Base-by-base conservation (phyloP, 2,888 invertebrate species). In the Teinopalpus imperialis region DNA sequence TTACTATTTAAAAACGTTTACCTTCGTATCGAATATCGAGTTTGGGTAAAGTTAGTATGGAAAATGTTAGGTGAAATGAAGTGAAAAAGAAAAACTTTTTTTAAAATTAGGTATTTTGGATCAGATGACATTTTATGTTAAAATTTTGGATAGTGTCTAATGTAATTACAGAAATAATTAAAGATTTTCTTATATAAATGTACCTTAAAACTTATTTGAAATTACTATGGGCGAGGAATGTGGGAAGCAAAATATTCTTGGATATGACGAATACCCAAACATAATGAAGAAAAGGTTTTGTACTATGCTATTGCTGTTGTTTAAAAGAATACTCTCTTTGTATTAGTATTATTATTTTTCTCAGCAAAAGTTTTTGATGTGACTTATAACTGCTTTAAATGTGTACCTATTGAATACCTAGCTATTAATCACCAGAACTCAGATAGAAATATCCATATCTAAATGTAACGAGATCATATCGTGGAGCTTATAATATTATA, bases 401-500 rank as follows among this genome's bases (percentile, higher is more conserved):
- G 46, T 46, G 34, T 23, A 12, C 36, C 35, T 27, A 23, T 30
- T 9, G 8, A 34, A 29, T 34, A 40, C 21, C 13, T 34, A 46
- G 26, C 16, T 14, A 7, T 32, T 13, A 14, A 39, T 24, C 31
- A 20, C 10, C 18, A 9, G 8, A 44, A 18, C 9, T 16, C 31
- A 14, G 21, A 31, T 8, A 39, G 10, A 13, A 14, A 2, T 14
- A 45, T 26, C 29, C 69, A 77, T 75, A 76, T 75, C 73, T 59
- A 58, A 52, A 43, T 57, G 53, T 61, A 63, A 59, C 53, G 50
- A 51, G 50, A 60, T 60, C 78, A 77, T 79, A 76, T 78, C 72
- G 59, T 63, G 63, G 66, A 78, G 74, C 73, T 53, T 52, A 43
- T 54, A 46, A 42, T n/a, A n/a, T n/a, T n/a, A 14, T 16, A 9